Base-by-base conservation (phyloP, 2,888 invertebrate genomes). In the Entomobrya proxima region DNA sequence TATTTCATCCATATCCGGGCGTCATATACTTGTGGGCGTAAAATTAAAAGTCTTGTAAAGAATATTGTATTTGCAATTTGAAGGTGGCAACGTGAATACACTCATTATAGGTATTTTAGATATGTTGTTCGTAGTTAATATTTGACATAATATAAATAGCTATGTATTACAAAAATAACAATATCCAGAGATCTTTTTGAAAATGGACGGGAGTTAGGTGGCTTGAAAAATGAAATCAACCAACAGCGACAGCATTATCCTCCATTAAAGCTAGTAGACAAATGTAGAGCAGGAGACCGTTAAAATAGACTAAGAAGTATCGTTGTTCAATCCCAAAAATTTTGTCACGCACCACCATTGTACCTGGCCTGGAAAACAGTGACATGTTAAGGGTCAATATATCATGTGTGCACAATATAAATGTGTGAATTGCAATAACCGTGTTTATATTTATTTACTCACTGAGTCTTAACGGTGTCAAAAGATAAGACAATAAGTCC, bases 301-400 rank as follows among this genome's bases (percentile, higher is more conserved):
- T 88, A 7, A 87, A 78, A 50, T 88, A 75, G 3, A 86, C 88
- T n/a, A 89, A 77, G 35, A 89, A 89, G 32, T 89, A 87, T 2
- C 89, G 85, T 55, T 85, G 88, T 37, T 89, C 89, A 27, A 89
- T 74, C 64, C 88, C 88, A 79, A 88, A 79, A 58, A 89, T 87
- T 37, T 84, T 82, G 67, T 88, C 88, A 0, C 89, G 77, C 0
- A 84, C 61, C 18, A 81, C 30, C 4, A 69, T 74, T 27, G 85
- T 84, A 6, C 84, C 84, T 9, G 76, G 55, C 21, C 84, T 84
- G 30, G 13, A 81, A 74, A 47, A 44, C 21, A 58, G 7, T n/a
- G 52, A 75, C 18, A 52, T 44, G 32, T 30, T 6, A 9, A 15
- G 30, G 15, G 13, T 2, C 32, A 64, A 9, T 64, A 4, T 64